A percentile compares a stretch with the other conserved stretches of the same genome.
These are phyloP conservation scores for Coenonympha glycerion DNA, from an alignment of 2,888 invertebrate species.

Conservation along the genomic window DNA sequence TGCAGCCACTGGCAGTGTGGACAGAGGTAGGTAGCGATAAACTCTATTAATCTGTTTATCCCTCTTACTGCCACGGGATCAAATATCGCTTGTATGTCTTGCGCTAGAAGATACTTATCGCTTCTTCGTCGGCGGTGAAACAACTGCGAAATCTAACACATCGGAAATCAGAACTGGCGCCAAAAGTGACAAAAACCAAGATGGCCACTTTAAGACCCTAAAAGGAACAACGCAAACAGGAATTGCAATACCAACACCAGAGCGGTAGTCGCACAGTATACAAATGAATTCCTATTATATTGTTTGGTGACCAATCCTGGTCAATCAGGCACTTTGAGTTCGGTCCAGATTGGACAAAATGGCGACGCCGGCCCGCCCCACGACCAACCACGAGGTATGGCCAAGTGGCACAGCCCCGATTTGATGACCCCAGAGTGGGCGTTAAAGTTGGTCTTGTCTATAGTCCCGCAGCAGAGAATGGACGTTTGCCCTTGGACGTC, in stretches of 20 bases:
- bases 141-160: background rate
- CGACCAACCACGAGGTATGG: constrained; percentile 88
- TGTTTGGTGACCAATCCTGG: constrained; percentile 31
- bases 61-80: too few relatives aligned
- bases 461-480: constrained; percentile 48
- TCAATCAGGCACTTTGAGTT: constrained; percentile 72
- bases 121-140: too few relatives aligned
- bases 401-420: constrained; percentile 83
- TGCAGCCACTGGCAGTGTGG: too few relatives aligned
- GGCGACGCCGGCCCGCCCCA: constrained; percentile 88
- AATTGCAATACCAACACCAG: constrained; percentile 42
- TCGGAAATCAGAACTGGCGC: constrained; percentile 32
- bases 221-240: constrained; percentile 35
- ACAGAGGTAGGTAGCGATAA: too few relatives aligned
- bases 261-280: constrained; percentile 34
- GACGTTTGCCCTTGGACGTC: constrained; percentile 45
- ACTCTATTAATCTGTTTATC: too few relatives aligned
- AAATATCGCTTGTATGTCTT: too few relatives aligned
- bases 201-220: constrained; percentile 35
- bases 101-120: too few relatives aligned
- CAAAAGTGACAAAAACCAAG: constrained; percentile 31
- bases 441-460: constrained; percentile 57
- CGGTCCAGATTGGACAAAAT: constrained; percentile 86
- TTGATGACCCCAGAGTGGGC: constrained; percentile 79
- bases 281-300: constrained; percentile 31